phyloP scores from a whole-genome alignment of 2,797 vertebrate species.

The Denticeps clupeoides region DNA sequence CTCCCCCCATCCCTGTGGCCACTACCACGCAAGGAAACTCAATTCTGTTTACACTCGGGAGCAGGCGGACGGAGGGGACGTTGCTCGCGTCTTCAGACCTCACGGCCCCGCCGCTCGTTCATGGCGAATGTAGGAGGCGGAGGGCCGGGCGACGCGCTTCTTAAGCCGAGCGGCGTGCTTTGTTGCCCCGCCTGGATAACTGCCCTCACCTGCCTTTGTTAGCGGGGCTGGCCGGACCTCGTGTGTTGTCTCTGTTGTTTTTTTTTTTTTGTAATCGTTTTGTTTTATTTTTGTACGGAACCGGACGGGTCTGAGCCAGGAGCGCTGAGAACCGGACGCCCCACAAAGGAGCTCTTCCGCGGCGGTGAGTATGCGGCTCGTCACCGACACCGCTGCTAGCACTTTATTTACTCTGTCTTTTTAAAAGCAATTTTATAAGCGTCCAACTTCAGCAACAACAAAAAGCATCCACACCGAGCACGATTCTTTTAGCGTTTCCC shows the following conservation, averaged over 20 bases:
- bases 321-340: too few species aligned
- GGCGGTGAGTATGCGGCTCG: too few species aligned
- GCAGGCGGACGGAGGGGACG: conserved; percentile 3
- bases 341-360: too few species aligned
- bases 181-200: conserved; percentile 10
- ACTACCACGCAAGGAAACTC: conserved; percentile 17
- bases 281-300: too few species aligned
- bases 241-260: neutral
- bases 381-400: too few species aligned
- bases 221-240: conserved; percentile 21
- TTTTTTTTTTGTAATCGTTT: neutral
- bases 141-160: neutral
- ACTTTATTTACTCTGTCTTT: too few species aligned
- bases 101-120: neutral
- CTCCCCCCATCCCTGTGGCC: conserved; percentile 14
- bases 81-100: neutral
- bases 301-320: too few species aligned
- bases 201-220: conserved; percentile 31
- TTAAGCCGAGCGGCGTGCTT: neutral
- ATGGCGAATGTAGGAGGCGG: neutral
- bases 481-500: too few species aligned
- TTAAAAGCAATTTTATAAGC: too few species aligned
- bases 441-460: too few species aligned
- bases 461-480: too few species aligned
- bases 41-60: conserved; percentile 27